Percentiles rank a stretch among this genome's conserved stretches.
Evolutionary conservation across 2,888 invertebrate species (phyloP).

Genomic region (Dusona sp.): DNA sequence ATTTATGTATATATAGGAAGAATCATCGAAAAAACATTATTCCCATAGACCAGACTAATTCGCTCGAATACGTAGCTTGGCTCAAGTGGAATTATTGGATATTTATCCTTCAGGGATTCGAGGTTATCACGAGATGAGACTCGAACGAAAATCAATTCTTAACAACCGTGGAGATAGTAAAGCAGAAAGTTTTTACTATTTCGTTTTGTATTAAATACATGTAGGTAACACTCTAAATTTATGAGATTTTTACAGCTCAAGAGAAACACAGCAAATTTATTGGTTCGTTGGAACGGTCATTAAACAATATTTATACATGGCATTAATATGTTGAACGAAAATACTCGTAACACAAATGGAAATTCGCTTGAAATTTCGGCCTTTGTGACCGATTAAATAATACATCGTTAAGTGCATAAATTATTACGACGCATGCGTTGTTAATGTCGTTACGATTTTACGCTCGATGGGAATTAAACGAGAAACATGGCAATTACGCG

Average conservation of each 20-base stretch:
- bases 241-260: not conserved
- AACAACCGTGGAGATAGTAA: not conserved
- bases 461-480: slow-evolving; percentile 1
- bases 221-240: not conserved
- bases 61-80: not conserved
- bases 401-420: slow-evolving; percentile 13
- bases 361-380: not conserved
- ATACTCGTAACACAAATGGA: not conserved
- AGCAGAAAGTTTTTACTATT: not conserved
- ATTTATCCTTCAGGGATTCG: slow-evolving; percentile 4
- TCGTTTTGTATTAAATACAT: not conserved
- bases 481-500: slow-evolving; percentile 1
- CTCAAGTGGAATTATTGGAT: slow-evolving; percentile 7
- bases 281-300: not conserved
- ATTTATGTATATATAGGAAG: not conserved
- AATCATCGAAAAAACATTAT: not conserved
- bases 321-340: not conserved
- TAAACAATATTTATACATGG: not conserved
- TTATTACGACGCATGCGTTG: slow-evolving; percentile 7
- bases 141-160: slow-evolving; percentile 1
- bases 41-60: slow-evolving; percentile 1
- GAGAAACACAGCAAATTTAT: not conserved
- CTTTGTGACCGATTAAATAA: not conserved
- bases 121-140: not conserved
- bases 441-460: slow-evolving; percentile 13